Percentiles rank a stretch among this genome's conserved stretches.
Evolutionary conservation across 92 coral and sea anemone species (phyloP).

Genomic region (Pocillopora grandis): DNA sequence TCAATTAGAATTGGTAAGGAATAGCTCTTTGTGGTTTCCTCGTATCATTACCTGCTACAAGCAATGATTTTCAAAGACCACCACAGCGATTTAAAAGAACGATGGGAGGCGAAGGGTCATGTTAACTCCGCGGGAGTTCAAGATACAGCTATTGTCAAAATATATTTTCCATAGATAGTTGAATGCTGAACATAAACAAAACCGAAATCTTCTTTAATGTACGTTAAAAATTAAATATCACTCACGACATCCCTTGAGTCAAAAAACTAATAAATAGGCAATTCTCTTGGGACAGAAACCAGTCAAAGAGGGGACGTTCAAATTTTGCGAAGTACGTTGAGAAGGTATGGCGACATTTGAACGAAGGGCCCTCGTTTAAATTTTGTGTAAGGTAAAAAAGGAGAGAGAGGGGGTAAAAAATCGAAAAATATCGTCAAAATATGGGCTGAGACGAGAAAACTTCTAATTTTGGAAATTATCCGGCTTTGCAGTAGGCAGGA

Average conservation of each 20-base stretch:
- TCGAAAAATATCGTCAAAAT: too few species aligned
- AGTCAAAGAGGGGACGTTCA: not conserved
- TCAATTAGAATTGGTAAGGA: not conserved
- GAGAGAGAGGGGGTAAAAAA: too few species aligned
- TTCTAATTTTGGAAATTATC: too few species aligned
- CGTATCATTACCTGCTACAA: not conserved
- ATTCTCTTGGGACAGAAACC: not conserved
- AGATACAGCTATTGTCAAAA: not conserved
- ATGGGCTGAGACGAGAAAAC: too few species aligned
- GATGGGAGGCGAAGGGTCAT: not conserved
- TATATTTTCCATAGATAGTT: not conserved
- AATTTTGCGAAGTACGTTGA: not conserved
- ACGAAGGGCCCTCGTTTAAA: not conserved
- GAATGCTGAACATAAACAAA: not conserved
- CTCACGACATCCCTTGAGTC: not conserved
- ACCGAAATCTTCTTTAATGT: conserved; percentile 1
- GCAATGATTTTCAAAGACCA: conserved; percentile 4
- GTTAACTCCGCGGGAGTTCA: not conserved
- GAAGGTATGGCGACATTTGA: not conserved
- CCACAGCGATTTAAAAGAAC: not conserved
- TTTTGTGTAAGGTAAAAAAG: too few species aligned
- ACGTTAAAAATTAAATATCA: not conserved
- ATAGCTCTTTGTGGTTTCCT: not conserved
- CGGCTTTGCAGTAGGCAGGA: too few species aligned
- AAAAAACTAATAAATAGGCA: not conserved